Conservation (phyloP, 2,888 invertebrate species). For the Anoplius nigerrimus region DNA sequence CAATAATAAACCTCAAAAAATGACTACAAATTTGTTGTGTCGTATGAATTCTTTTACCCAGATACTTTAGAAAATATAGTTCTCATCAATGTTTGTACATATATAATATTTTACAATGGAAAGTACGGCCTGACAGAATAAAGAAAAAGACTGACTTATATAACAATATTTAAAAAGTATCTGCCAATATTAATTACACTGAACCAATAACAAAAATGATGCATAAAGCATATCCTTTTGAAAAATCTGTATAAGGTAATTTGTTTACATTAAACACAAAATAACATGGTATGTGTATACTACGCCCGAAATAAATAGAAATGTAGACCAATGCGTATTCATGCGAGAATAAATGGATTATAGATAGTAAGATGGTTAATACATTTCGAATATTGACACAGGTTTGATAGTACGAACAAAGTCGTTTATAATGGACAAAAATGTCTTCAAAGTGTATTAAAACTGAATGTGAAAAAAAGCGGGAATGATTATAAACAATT, state of each 20-base stretch:
- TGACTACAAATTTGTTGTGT: neutral
- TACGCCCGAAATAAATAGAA: conserved; percentile 49
- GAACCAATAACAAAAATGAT: conserved; percentile 51
- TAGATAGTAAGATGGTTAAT: no score
- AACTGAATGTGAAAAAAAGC: no score
- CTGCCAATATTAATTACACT: conserved; percentile 50
- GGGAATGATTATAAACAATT: no score
- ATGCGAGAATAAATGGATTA: no score
- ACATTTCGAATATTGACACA: no score
- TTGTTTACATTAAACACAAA: conserved; percentile 43
- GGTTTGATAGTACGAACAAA: no score
- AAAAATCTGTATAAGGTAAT: neutral
- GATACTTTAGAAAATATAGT: conserved; percentile 8
- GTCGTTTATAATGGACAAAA: no score
- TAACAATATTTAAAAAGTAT: conserved; percentile 43
- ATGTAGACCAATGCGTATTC: conserved; percentile 27
- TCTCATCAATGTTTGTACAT: conserved; percentile 42
- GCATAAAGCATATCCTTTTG: conserved; percentile 48
- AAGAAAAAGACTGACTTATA: conserved; percentile 40
- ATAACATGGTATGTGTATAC: conserved; percentile 52
- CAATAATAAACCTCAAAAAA: no score
- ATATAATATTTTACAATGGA: conserved; percentile 56
- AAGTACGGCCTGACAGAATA: conserved; percentile 65
- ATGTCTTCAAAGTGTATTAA: no score
- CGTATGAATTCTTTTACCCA: conserved; percentile 5